Percentiles rank a stretch among this genome's conserved stretches.
These are phyloP conservation scores for Hemichromis elongatus DNA, from an alignment of 2,113 vertebrate species.

Conservation along the genomic window DNA sequence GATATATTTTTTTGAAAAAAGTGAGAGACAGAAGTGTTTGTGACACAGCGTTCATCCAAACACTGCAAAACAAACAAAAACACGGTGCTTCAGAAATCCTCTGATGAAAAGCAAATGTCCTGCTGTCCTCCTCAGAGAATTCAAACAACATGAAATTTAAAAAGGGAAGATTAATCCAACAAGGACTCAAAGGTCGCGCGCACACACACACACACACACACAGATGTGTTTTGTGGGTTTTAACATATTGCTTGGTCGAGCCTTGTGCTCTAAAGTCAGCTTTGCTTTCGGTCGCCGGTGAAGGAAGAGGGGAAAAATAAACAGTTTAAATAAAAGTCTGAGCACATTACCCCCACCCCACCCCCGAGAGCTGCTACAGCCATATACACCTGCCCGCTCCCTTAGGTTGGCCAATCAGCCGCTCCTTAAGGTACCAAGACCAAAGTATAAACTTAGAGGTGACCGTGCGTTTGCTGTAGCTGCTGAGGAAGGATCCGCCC, in stretches of 20 bases:
- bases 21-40: background rate
- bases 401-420: background rate
- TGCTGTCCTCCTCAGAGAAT: constrained; percentile 5
- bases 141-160: background rate
- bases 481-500: accelerated
- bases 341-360: accelerated
- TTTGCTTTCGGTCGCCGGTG: too few relatives aligned
- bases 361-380: background rate
- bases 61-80: background rate
- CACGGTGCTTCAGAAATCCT: background rate
- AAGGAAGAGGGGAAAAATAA: background rate
- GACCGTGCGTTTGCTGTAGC: background rate
- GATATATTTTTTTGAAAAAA: background rate
- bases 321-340: too few relatives aligned
- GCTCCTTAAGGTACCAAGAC: background rate
- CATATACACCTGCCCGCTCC: accelerated
- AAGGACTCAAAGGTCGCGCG: constrained; percentile 39
- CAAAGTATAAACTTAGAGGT: background rate
- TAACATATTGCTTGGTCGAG: constrained; percentile 13
- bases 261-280: background rate
- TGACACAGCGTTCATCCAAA: accelerated
- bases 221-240: constrained; percentile 26
- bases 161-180: constrained; percentile 27
- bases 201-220: background rate
- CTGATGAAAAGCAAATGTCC: constrained; percentile 1